Percentiles rank a stretch among this genome's conserved stretches.
Conservation (phyloP, 2,888 invertebrate genomes). For the Melanargia galathea region DNA sequence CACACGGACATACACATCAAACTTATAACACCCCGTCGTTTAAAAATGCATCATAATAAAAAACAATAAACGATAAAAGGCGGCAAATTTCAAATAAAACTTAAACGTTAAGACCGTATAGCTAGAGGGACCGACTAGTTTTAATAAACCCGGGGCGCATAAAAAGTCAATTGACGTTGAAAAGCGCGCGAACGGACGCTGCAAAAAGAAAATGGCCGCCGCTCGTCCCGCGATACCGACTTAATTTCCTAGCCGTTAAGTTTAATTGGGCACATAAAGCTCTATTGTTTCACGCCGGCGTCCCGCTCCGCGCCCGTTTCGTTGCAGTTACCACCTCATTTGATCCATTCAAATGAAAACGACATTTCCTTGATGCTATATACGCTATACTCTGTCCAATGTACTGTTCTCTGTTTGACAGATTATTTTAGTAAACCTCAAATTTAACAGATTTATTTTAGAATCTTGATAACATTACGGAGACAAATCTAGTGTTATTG, state of each 20-base stretch:
- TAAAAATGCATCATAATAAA: background rate
- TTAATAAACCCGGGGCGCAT: slow-evolving; percentile 40
- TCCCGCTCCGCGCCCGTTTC: slow-evolving; percentile 47
- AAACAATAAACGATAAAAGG: slow-evolving; percentile 19
- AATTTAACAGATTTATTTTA: no score
- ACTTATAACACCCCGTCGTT: no score
- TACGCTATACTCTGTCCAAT: slow-evolving; percentile 31
- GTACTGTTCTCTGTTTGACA: background rate
- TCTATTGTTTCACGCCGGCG: slow-evolving; percentile 61
- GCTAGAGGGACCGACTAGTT: slow-evolving; percentile 32
- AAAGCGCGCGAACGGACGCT: slow-evolving; percentile 47
- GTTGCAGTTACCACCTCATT: slow-evolving; percentile 60
- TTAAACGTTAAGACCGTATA: slow-evolving; percentile 28
- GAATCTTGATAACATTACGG: background rate
- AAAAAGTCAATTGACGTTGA: slow-evolving; percentile 50
- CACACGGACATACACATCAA: no score
- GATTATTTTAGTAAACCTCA: background rate
- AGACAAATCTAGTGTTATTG: background rate
- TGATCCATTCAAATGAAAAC: slow-evolving; percentile 57
- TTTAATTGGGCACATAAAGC: slow-evolving; percentile 68
- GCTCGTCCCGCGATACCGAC: slow-evolving; percentile 52
- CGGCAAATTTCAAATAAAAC: slow-evolving; percentile 29
- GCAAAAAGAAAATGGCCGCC: slow-evolving; percentile 50
- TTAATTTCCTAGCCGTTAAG: slow-evolving; percentile 68
- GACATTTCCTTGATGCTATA: slow-evolving; percentile 53